A percentile compares a stretch with the other conserved stretches of the same genome.
Conservation (phyloP, 2,888 invertebrate genomes). For the Drosophila niveifrons region DNA sequence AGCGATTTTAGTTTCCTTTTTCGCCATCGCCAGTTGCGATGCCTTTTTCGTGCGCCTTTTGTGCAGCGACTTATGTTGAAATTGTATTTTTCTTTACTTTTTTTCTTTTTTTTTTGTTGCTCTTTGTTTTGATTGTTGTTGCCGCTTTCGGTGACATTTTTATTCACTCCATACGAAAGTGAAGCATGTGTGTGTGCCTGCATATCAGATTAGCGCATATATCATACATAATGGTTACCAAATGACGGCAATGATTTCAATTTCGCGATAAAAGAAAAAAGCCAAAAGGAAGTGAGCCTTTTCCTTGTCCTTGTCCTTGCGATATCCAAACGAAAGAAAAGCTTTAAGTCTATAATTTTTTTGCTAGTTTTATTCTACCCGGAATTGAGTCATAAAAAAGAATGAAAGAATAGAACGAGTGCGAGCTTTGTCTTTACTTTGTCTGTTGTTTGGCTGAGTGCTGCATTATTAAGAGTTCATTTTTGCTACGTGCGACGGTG, state of each 20-base stretch:
- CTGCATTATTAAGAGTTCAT: conserved; percentile 49
- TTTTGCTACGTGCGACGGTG: conserved; percentile 34
- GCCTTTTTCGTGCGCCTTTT: conserved; percentile 57
- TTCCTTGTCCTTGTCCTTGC: conserved; percentile 1
- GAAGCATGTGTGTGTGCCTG: conserved; percentile 39
- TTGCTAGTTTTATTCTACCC: conserved; percentile 14
- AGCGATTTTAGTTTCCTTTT: conserved; percentile 69
- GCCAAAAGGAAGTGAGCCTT: conserved; percentile 12
- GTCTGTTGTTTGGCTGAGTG: conserved; percentile 21
- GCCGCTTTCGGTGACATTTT: conserved; percentile 71
- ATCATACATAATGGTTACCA: conserved; percentile 77
- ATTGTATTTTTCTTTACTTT: conserved; percentile 56
- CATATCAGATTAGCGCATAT: conserved; percentile 79
- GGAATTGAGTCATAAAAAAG: conserved; percentile 48
- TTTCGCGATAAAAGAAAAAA: conserved; percentile 61
- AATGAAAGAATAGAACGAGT: conserved; percentile 5
- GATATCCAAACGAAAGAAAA: conserved; percentile 1
- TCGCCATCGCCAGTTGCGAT: conserved; percentile 23
- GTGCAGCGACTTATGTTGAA: conserved; percentile 59
- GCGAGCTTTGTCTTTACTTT: conserved; percentile 2
- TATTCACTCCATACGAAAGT: conserved; percentile 59
- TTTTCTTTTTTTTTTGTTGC: conserved; percentile 18
- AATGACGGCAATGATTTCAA: conserved; percentile 79
- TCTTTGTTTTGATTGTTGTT: conserved; percentile 59
- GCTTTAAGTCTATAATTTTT: conserved; percentile 31